Evolutionary conservation across 2,888 invertebrate genomes (phyloP), one percentile per base, ranked within the genome.

Genomic region (Linyphia triangularis): DNA sequence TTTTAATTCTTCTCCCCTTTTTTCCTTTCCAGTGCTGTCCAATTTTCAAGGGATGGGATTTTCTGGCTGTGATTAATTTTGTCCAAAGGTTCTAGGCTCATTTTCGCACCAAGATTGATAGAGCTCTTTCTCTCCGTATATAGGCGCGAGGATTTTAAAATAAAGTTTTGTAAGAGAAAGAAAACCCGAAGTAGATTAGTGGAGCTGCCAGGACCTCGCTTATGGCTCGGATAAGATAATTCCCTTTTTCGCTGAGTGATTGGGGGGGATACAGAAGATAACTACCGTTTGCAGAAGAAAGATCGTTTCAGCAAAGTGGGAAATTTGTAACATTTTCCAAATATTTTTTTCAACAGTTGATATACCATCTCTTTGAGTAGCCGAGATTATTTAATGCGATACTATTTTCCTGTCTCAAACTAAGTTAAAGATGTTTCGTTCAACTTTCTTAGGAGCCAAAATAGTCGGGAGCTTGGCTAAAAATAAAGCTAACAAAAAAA

Each of bases 51-150:
- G 81, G 33, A 59, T 81, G n/a, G 51, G 51, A 51, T 51, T 51
- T 51, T 51, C 51, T n/a, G 24, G 30, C 67, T 59, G 77, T 85
- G 85, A 85, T 85, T 85, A 85, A 85, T 85, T 85, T 77, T 40
- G 67, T 24, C 70, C 57, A 65, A 59, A 84, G 75, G 67, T 65
- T 75, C 67, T 84, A n/a, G 51, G 59, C 69, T 70, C 69, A 77
- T 85, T 59, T 85, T 57, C 57, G 40, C 37, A 69, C 59, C 40
- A 61, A 85, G 85, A 85, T 85, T 77, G 77, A 85, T 85, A 69
- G 77, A 40, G 30, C 63, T 37, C 16, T 26, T 22, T 61, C 33
- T 57, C 16, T 70, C 70, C 16, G 16, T 43, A n/a, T 59, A 30
- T n/a, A 37, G 61, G n/a, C 19, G 43, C 19, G 24, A 24, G 63